Evolutionary conservation across 2,888 invertebrate genomes (phyloP).

Genomic region (Cerceris ruficornis): DNA sequence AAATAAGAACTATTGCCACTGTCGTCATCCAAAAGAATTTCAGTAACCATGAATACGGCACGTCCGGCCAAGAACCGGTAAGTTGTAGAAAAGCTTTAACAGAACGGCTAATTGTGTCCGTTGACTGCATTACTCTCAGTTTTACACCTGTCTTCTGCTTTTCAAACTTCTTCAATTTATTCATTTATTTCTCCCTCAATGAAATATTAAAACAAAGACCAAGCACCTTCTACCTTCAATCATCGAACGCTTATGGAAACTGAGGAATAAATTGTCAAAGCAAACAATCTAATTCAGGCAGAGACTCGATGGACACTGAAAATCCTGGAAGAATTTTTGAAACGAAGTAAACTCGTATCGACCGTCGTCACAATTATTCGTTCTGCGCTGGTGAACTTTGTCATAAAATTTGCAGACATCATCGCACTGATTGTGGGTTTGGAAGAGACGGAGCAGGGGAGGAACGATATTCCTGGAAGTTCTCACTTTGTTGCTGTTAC

Average conservation of each 20-base stretch:
- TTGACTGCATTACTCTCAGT: background rate
- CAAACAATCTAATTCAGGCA: background rate
- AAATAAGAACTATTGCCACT: constrained; percentile 6
- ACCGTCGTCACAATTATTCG: background rate
- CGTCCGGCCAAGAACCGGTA: constrained; percentile 44
- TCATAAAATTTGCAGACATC: constrained; percentile 7
- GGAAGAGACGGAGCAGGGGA: background rate
- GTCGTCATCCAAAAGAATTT: constrained; percentile 34
- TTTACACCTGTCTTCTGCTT: background rate
- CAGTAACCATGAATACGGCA: constrained; percentile 9
- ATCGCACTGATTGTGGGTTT: constrained; percentile 3
- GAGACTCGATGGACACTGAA: background rate
- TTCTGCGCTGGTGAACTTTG: too few relatives aligned
- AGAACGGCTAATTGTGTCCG: constrained; percentile 29
- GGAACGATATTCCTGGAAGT: background rate
- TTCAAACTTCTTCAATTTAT: background rate
- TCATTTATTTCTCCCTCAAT: background rate
- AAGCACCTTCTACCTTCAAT: background rate
- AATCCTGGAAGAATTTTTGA: background rate
- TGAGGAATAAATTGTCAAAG: background rate
- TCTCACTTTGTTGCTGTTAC: background rate
- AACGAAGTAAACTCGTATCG: background rate
- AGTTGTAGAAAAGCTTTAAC: constrained; percentile 33
- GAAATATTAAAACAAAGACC: background rate
- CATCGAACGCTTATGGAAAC: background rate